Evolutionary conservation across 2,888 invertebrate species (phyloP).

Genomic region (Philonicus albiceps): DNA sequence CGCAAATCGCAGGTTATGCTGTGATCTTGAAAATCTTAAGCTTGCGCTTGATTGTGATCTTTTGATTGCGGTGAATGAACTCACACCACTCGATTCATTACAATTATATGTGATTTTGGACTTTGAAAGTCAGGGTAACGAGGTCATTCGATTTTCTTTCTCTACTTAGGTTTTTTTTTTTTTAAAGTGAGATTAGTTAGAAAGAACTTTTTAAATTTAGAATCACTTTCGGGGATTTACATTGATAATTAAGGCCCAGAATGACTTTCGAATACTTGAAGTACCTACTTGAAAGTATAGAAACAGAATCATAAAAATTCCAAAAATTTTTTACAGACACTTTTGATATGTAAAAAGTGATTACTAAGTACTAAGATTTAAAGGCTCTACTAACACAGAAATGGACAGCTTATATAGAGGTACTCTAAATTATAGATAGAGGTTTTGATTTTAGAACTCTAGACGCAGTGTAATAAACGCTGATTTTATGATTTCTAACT

Average conservation of each 20-base stretch:
- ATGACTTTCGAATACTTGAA: not conserved
- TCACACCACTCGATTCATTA: not conserved
- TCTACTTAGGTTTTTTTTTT: no score
- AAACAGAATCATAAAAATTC: not conserved
- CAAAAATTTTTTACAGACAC: no score
- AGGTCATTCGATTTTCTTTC: not conserved
- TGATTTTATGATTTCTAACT: no score
- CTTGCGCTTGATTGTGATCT: not conserved
- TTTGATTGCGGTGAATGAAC: not conserved
- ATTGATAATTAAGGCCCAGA: not conserved
- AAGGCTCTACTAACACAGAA: no score
- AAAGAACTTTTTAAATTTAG: not conserved
- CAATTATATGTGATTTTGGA: not conserved
- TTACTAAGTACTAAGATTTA: no score
- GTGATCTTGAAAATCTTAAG: not conserved
- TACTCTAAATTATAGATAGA: no score
- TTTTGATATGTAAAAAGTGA: no score
- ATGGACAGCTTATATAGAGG: no score
- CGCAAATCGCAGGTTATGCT: not conserved
- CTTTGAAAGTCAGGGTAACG: not conserved
- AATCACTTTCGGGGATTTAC: not conserved
- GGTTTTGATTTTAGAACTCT: no score
- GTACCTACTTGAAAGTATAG: not conserved
- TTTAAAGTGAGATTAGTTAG: not conserved
- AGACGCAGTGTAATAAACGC: no score